Conservation (phyloP, 2,888 invertebrate species). For the Rhamnusium bicolor region DNA sequence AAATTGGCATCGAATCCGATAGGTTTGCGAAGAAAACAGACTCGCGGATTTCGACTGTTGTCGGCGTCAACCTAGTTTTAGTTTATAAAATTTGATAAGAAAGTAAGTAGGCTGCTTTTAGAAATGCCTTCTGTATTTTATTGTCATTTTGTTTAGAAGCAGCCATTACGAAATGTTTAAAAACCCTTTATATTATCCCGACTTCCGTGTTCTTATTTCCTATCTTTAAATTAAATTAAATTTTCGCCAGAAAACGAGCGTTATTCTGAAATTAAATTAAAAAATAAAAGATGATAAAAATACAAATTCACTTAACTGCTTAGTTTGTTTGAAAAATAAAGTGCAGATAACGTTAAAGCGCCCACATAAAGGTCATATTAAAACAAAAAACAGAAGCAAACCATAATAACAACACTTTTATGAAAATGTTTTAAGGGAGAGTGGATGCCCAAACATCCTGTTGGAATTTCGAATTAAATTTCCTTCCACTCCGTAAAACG, state of each 20-base stretch:
- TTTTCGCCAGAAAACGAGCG: background rate
- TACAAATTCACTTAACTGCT: background rate
- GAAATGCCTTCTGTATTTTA: background rate
- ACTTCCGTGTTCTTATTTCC: background rate
- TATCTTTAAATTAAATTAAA: conserved; percentile 20
- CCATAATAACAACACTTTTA: conserved; percentile 45
- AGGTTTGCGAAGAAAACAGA: too few species aligned
- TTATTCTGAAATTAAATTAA: conserved; percentile 4
- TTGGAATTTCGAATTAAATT: conserved; percentile 59
- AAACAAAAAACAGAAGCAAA: conserved; percentile 31
- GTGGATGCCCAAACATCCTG: conserved; percentile 52
- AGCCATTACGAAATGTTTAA: background rate
- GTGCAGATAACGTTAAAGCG: background rate
- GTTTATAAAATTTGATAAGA: background rate
- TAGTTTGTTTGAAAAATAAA: conserved; percentile 7
- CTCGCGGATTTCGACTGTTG: background rate
- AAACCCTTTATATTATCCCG: background rate
- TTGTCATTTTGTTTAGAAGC: background rate
- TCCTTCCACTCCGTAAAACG: conserved; percentile 58
- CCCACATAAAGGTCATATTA: background rate
- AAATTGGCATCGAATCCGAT: too few species aligned
- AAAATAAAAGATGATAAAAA: background rate
- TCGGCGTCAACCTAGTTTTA: background rate
- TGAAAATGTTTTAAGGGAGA: conserved; percentile 40
- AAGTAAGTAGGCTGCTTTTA: background rate